A percentile compares a stretch with the other conserved stretches of the same genome.
Conservation (phyloP, 64 coral and sea anemone genomes). For the Anthopleura sola region DNA sequence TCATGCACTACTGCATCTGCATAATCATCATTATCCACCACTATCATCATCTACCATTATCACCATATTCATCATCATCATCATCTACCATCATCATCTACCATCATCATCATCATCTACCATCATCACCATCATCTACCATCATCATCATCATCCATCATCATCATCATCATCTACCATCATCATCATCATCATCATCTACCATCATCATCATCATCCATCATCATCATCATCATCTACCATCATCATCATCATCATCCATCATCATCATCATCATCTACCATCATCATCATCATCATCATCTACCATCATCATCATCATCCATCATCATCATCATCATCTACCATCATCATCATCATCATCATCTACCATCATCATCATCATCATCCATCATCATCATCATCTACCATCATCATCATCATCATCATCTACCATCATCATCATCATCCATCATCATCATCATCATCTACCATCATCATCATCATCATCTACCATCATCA, state of each 20-base stretch:
- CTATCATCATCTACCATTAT: not conserved
- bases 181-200: too few relatives aligned
- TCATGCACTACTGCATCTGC: too few relatives aligned
- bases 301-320: not conserved
- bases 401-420: not conserved
- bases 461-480: not conserved
- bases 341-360: too few relatives aligned
- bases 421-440: not conserved
- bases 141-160: too few relatives aligned
- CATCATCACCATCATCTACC: not conserved
- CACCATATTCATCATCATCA: too few relatives aligned
- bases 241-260: not conserved
- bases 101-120: not conserved
- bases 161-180: too few relatives aligned
- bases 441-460: not conserved
- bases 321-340: not conserved
- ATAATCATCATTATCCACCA: not conserved
- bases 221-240: not conserved
- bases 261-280: too few relatives aligned
- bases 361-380: too few relatives aligned
- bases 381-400: too few relatives aligned
- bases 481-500: not conserved
- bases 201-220: too few relatives aligned
- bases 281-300: not conserved
- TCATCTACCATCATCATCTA: too few relatives aligned